phyloP scores from a whole-genome alignment of 2,888 invertebrate species.

The Lycaena phlaeas region DNA sequence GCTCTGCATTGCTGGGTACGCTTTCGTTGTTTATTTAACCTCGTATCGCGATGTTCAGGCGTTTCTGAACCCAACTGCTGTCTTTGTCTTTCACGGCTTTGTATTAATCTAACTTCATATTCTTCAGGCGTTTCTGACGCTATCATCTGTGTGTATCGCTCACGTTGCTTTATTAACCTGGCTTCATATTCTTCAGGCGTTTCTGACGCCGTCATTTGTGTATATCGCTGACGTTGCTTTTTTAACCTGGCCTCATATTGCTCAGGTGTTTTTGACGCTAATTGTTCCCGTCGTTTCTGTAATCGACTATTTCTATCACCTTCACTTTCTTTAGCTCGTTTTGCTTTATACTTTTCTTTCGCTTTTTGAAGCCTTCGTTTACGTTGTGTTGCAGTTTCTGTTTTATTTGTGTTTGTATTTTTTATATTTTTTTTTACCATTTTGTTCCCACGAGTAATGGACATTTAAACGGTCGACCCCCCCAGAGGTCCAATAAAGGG shows the following conservation, averaged over 20 bases:
- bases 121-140: not conserved
- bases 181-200: not conserved
- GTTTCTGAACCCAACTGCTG: not conserved
- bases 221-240: not conserved
- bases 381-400: not conserved
- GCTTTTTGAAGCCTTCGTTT: constrained; percentile 4
- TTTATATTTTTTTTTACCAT: too few relatives aligned
- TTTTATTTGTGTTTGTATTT: constrained; percentile 8
- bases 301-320: not conserved
- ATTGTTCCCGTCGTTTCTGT: constrained; percentile 5
- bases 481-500: too few relatives aligned
- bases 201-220: not conserved
- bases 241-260: not conserved
- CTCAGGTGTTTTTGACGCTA: not conserved
- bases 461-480: too few relatives aligned
- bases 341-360: constrained; percentile 3
- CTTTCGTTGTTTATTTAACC: constrained; percentile 12
- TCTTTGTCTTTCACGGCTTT: not conserved
- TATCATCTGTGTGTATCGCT: not conserved
- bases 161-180: not conserved
- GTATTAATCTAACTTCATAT: constrained; percentile 1
- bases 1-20: constrained; percentile 7
- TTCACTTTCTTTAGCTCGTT: not conserved
- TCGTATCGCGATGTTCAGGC: constrained; percentile 10
- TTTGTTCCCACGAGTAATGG: too few relatives aligned